Base-by-base conservation (phyloP, 2,888 invertebrate genomes). In the Slavum lentiscoides region DNA sequence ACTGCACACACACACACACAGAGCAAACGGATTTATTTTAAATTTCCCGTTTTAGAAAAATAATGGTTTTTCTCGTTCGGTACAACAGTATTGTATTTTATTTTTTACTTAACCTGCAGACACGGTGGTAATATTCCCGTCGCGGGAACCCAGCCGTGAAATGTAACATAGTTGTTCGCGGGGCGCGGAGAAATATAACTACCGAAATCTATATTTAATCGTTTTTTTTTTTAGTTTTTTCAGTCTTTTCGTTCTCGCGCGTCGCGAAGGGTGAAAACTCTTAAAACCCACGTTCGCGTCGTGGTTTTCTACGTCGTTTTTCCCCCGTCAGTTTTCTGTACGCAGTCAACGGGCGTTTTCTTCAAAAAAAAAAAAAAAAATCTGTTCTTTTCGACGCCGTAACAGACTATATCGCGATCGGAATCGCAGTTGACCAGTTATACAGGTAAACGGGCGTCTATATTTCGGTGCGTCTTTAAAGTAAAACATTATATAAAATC, bases 191-290 rank as follows among this genome's bases (percentile, higher is more conserved):
- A 39, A 37, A n/a, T n/a, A n/a, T n/a, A n/a, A 70, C 70, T 55
- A 70, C 62, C 13, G 62, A 69, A 77, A 77, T 69, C 70, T 77
- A 77, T 77, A 70, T 77, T 77, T 77, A 77, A 77, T 77, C 77
- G 62, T 30, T 70, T 70, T 13, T 49, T 49, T 49, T 49, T 69
- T 72, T 1, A 8, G 59, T 21, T n/a, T 70, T 70, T 77, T 62
- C 55, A 55, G 70, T 70, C 62, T 77, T 53, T 19, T 13, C 53
- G 19, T 11, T 37, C 55, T 13, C 61, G 23, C 11, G 11, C 7
- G 19, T 5, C 19, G 37, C 39, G 72, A 15, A 49, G 23, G 43
- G 75, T n/a, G 21, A 23, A 13, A 55, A 66, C 55, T 66, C 43
- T 11, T 15, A 15, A 23, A 55, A 66, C 21, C 19, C 23, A 39